These are phyloP conservation scores for Pipistrellus pipistrellus DNA, from an alignment of 2,797 vertebrate genomes.

Conservation along the genomic window DNA sequence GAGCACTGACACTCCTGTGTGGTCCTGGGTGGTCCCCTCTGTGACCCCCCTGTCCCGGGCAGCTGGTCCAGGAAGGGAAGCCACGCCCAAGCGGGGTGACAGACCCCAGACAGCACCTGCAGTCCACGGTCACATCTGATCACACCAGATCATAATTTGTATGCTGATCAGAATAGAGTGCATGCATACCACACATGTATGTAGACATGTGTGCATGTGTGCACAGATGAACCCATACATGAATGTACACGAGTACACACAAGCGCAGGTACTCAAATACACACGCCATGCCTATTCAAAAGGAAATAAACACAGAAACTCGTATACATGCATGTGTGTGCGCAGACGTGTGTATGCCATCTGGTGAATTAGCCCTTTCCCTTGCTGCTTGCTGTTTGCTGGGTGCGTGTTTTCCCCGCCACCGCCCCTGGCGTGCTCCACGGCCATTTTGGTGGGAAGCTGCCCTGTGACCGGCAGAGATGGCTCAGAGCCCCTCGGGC, in stretches of 20 bases:
- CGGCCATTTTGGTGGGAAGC: neutral
- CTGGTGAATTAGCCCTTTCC: neutral
- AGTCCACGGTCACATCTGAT: too few species aligned
- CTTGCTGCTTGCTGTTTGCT: neutral
- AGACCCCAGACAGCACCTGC: neutral
- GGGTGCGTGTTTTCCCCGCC: neutral
- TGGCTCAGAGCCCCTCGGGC: neutral
- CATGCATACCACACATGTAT: neutral
- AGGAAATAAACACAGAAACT: fast-evolving
- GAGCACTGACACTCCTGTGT: neutral
- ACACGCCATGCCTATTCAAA: fast-evolving
- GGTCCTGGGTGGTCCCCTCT: neutral
- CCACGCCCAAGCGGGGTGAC: fast-evolving
- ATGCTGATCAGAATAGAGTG: neutral
- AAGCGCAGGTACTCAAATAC: neutral
- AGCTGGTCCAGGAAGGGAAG: neutral
- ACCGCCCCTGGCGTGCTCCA: neutral
- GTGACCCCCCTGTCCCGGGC: neutral
- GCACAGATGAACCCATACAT: fast-evolving
- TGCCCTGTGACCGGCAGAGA: neutral
- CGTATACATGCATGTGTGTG: too few species aligned
- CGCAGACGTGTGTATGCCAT: fast-evolving
- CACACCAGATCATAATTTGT: neutral
- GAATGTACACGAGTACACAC: neutral
- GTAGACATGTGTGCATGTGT: too few species aligned